Evolutionary conservation across 2,888 invertebrate genomes (phyloP), one percentile per base, ranked within the genome.

Genomic region (Zele albiditarsus): DNA sequence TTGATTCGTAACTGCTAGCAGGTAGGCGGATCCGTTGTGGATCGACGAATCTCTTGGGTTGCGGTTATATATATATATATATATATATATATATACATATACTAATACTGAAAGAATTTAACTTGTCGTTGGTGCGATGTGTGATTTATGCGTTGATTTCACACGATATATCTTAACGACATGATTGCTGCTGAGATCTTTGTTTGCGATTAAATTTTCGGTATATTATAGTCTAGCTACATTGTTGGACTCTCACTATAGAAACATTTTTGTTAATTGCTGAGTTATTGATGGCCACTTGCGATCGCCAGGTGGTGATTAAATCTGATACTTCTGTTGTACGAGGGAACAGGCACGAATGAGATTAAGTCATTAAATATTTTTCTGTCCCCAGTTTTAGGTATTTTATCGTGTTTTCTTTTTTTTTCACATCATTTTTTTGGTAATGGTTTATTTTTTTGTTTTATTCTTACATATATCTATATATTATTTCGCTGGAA

Each of bases 61-160:
- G 57, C 53, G 73, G 73, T 70, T 78, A 77, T 70, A 46, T 49
- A 25, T 42, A 23, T 46, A n/a, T n/a, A 46, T 53, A 53, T 20
- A 20, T 53, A n/a, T 5, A 16, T 20, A 20, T 53, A n/a, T 5
- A 16, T 20, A 20, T 12, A 12, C 8, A 6, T 53, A 16, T 53
- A 8, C 20, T 23, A 6, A 53, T 58, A 25, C 31, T 42, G 63
- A 67, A 49, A 27, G 77, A 77, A 77, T 80, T 77, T 69, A 71
- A 58, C 71, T 75, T 78, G 76, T 75, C 77, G 68, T 72, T 73
- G 71, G 63, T 67, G 20, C 62, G 42, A 60, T 60, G 68, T 60
- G 42, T 73, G 67, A 68, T 73, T 73, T 68, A 67, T 46, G 68
- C 57, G 60, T 68, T 23, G 31, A 68, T 62, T 73, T 60, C 60